Evolutionary conservation across 2,113 vertebrate species (phyloP).

Genomic region (Motacilla alba): DNA sequence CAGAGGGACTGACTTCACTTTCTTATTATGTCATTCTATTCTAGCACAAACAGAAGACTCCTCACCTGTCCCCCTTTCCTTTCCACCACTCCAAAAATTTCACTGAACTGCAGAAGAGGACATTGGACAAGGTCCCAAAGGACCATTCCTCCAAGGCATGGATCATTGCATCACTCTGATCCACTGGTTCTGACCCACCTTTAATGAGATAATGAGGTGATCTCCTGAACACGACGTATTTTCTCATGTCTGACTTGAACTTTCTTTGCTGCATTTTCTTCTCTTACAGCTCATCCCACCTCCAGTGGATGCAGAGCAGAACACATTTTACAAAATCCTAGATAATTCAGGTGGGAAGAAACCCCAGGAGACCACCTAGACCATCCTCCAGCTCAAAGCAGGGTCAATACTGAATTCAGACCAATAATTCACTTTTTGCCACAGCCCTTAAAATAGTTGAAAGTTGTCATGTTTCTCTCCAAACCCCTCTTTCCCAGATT

Average conservation of each 20-base stretch:
- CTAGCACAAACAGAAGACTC: background rate
- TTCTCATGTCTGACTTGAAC: background rate
- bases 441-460: background rate
- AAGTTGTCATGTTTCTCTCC: background rate
- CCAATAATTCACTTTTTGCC: background rate
- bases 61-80: background rate
- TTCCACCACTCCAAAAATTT: background rate
- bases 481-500: background rate
- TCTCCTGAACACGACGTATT: rapidly evolving
- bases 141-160: background rate
- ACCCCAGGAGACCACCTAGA: background rate
- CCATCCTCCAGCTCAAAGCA: background rate
- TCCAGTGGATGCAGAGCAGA: background rate
- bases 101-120: background rate
- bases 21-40: background rate
- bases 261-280: background rate
- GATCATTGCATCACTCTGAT: background rate
- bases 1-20: background rate
- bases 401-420: background rate
- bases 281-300: background rate
- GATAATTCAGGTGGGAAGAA: background rate
- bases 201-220: background rate
- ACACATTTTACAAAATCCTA: background rate
- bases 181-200: background rate
- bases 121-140: background rate